phyloP scores from a whole-genome alignment of 1,140 invertebrate genomes.

The Drosophila takahashii region DNA sequence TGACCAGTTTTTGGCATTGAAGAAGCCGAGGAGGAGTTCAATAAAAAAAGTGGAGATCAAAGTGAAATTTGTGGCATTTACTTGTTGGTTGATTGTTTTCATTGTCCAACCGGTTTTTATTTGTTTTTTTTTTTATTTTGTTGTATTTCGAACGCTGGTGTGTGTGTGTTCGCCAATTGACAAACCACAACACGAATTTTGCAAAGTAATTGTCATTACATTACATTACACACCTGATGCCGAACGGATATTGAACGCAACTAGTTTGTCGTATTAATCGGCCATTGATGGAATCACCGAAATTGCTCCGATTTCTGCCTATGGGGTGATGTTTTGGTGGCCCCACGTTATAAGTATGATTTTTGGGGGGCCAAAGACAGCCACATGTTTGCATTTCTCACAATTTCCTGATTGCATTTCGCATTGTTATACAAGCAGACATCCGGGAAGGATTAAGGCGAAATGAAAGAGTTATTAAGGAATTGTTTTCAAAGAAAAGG shows the following conservation, averaged over 20 bases:
- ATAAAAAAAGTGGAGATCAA: slow-evolving; percentile 21
- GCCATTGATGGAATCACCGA: slow-evolving; percentile 8
- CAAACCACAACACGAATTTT: slow-evolving; percentile 31
- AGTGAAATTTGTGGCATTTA: slow-evolving; percentile 33
- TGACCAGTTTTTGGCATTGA: slow-evolving; percentile 40
- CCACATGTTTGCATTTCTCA: slow-evolving; percentile 6
- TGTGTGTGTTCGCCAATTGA: slow-evolving; percentile 22
- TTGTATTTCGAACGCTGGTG: background rate
- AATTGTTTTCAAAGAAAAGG: background rate
- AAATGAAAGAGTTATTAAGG: background rate
- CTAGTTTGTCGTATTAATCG: slow-evolving; percentile 18
- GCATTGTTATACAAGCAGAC: slow-evolving; percentile 6
- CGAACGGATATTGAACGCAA: slow-evolving; percentile 33
- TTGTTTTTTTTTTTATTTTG: background rate
- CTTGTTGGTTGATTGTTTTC: slow-evolving; percentile 10
- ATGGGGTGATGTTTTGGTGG: slow-evolving; percentile 1
- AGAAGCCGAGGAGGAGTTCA: slow-evolving; percentile 21
- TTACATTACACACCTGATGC: slow-evolving; percentile 23
- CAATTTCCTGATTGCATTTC: slow-evolving; percentile 13
- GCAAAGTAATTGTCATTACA: slow-evolving; percentile 43
- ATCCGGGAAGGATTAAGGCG: slow-evolving; percentile 12
- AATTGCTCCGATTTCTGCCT: slow-evolving; percentile 18
- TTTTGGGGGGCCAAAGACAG: background rate
- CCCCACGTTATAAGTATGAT: background rate
- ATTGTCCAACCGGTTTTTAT: slow-evolving; percentile 30